Base-by-base conservation (phyloP, 2,888 invertebrate genomes). In the Julus scanicus region DNA sequence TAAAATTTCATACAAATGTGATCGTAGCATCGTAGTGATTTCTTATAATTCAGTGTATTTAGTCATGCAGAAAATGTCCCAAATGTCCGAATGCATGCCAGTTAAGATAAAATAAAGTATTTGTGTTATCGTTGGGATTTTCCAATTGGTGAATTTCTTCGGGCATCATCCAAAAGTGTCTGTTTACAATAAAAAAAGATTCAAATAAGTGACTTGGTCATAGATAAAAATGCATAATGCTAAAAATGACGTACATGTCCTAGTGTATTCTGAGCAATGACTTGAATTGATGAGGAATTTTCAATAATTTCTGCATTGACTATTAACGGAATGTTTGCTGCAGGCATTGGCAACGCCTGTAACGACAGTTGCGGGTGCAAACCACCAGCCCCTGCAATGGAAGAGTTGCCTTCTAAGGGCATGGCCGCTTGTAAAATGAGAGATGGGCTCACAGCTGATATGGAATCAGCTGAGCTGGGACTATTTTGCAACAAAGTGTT, bases 361-460 rank as follows among this genome's bases (percentile, higher is more conserved):
- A 86, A 17, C 17, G 53, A 49, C 44, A 49, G 49, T 53, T 86
- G 84, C 17, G 40, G 40, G 84, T 53, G 48, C 17, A 48, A 17
- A 8, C 86, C 9, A 29, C 49, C 53, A 29, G 48, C 20, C 84
- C 84, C 40, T 39, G 44, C 29, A 37, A 44, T 44, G 53, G 37
- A 37, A 39, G 86, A 48, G 53, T n/a, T 53, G 49, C 53, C n/a
- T 11, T 53, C 49, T 20, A 37, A 86, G 49, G 37, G 44, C 48
- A 83, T 37, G 83, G 88, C 63, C 20, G 87, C 80, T 84, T 88
- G 83, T 20, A 88, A 44, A 48, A 88, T 71, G 48, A 88, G 80
- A n/a, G 88, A 88, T 9, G 88, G 44, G 39, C 83, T 84, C n/a
- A 83, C 88, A 84, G 44, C 39, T 29, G 88, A 48, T 17, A 29